These are phyloP conservation scores for Corythucha ciliata DNA, from an alignment of 2,888 invertebrate species.

Conservation along the genomic window DNA sequence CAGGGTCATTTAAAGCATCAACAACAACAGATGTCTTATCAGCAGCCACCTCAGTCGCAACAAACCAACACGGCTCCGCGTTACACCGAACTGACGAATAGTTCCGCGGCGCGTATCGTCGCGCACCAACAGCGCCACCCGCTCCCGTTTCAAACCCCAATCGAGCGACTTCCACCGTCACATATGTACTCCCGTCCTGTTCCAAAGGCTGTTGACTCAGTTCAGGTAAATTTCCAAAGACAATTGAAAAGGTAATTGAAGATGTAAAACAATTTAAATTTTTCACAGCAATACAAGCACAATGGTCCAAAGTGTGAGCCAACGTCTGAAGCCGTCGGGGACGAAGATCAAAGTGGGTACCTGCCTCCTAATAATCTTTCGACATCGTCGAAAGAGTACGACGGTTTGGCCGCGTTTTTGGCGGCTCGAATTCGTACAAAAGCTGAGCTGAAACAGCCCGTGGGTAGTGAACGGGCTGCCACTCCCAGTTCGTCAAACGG, in stretches of 20 bases:
- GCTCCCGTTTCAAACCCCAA: constrained; percentile 47
- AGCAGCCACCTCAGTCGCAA: constrained; percentile 38
- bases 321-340: not conserved
- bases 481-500: constrained; percentile 19
- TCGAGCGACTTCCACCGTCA: constrained; percentile 44
- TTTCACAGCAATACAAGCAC: not conserved
- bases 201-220: constrained; percentile 59
- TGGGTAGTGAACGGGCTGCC: constrained; percentile 11
- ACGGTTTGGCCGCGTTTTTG: constrained; percentile 52
- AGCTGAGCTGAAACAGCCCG: constrained; percentile 60
- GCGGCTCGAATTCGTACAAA: constrained; percentile 73
- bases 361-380: not conserved
- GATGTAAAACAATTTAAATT: not conserved
- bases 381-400: constrained; percentile 40
- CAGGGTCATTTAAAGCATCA: too few relatives aligned
- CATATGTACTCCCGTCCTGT: constrained; percentile 50
- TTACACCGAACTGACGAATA: constrained; percentile 17
- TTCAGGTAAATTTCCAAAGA: constrained; percentile 38
- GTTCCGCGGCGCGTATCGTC: not conserved
- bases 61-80: constrained; percentile 14
- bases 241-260: not conserved
- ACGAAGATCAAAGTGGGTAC: not conserved
- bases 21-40: constrained; percentile 28
- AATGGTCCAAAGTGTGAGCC: too few relatives aligned
- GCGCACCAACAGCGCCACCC: constrained; percentile 42